These are phyloP conservation scores for Listronotus oregonensis DNA, from an alignment of 1,140 invertebrate species.

Conservation along the genomic window DNA sequence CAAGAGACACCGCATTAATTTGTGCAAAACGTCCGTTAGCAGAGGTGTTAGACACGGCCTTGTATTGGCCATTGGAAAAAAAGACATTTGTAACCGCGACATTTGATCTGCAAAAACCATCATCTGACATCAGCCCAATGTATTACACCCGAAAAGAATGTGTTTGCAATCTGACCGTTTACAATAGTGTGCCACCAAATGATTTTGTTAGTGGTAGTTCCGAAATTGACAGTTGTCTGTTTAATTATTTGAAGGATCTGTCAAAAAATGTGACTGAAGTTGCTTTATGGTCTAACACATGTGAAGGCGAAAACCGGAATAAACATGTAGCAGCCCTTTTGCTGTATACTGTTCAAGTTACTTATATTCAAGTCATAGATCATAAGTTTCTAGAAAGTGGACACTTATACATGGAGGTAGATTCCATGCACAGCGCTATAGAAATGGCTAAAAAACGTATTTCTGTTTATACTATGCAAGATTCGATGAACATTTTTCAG, in stretches of 20 bases:
- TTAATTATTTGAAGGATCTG: conserved; percentile 26
- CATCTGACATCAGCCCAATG: too few species aligned
- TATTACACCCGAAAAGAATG: too few species aligned
- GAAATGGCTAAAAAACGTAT: conserved; percentile 32
- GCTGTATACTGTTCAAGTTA: conserved; percentile 26
- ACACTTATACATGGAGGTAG: conserved; percentile 52
- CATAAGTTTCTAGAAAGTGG: conserved; percentile 54
- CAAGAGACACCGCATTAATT: too few species aligned
- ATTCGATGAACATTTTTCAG: conserved; percentile 11
- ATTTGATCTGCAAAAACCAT: too few species aligned
- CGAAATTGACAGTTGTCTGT: conserved; percentile 16
- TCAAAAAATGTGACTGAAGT: conserved; percentile 8
- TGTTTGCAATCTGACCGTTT: too few species aligned
- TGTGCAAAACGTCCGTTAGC: too few species aligned
- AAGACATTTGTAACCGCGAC: too few species aligned
- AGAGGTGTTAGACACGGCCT: too few species aligned
- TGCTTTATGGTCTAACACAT: conserved; percentile 16
- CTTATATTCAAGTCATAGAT: conserved; percentile 21
- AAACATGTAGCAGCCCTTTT: conserved; percentile 22
- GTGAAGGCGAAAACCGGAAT: conserved; percentile 31
- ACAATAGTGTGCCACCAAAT: too few species aligned
- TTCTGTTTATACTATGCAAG: conserved; percentile 39
- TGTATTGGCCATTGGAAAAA: too few species aligned
- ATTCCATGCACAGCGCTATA: conserved; percentile 47
- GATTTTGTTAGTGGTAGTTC: neutral